These are phyloP conservation scores for Podabrus alpinus DNA, from an alignment of 2,888 invertebrate genomes.

Conservation along the genomic window DNA sequence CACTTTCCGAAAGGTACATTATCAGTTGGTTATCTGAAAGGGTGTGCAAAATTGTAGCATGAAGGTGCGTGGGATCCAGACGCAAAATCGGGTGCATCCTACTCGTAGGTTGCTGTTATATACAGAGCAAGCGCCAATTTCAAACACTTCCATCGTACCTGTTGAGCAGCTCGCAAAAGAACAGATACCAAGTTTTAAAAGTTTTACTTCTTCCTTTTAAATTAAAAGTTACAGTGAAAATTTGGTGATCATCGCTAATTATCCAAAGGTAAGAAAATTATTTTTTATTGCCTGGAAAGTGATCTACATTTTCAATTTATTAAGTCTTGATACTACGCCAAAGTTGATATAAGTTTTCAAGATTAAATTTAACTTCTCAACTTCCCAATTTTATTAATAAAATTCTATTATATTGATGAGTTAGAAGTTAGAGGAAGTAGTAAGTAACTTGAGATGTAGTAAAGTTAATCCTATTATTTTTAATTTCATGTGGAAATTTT, in stretches of 20 bases:
- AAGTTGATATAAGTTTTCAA: neutral
- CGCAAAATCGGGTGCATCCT: constrained; percentile 30
- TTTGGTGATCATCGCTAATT: neutral
- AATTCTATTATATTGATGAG: neutral
- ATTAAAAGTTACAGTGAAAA: neutral
- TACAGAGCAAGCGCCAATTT: constrained; percentile 37
- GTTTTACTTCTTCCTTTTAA: neutral
- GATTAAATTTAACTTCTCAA: neutral
- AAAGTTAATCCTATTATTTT: neutral
- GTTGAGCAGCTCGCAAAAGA: constrained; percentile 32
- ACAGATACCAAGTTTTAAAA: neutral
- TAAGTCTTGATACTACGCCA: neutral
- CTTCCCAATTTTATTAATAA: neutral
- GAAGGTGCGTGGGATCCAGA: constrained; percentile 18
- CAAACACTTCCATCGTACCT: constrained; percentile 36
- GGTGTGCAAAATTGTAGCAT: constrained; percentile 5
- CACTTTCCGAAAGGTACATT: neutral
- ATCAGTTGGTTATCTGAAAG: constrained; percentile 3
- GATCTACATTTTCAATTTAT: no score
- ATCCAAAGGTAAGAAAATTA: neutral
- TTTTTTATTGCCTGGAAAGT: neutral
- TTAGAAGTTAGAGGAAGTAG: neutral
- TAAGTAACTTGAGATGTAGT: neutral
- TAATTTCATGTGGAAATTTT: neutral
- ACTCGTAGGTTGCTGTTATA: constrained; percentile 33